phyloP scores from a whole-genome alignment of 2,888 invertebrate species.

The Cheilosia vulpina region DNA sequence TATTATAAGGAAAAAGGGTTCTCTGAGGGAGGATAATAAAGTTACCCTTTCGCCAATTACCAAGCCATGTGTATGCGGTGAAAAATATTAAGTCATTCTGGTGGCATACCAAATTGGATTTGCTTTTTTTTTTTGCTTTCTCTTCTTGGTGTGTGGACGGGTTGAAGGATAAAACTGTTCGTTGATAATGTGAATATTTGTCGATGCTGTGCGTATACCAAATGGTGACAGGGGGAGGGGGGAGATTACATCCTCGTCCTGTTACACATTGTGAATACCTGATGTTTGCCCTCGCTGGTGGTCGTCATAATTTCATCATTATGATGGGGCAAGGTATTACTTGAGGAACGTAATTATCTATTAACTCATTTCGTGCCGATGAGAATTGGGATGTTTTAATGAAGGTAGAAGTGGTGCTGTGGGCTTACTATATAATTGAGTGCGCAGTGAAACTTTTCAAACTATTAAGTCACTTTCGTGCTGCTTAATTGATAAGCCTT shows the following conservation, averaged over 20 bases:
- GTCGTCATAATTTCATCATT: too few relatives aligned
- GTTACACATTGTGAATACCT: constrained; percentile 53
- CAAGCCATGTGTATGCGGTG: neutral
- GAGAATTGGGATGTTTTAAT: constrained; percentile 55
- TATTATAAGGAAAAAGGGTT: constrained; percentile 20
- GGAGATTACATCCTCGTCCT: neutral
- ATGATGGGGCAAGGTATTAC: constrained; percentile 29
- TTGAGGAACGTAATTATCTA: constrained; percentile 61
- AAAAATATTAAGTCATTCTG: constrained; percentile 41
- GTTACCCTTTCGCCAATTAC: constrained; percentile 20
- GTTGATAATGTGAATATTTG: constrained; percentile 4
- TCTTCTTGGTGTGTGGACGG: neutral
- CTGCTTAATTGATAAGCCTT: constrained; percentile 21
- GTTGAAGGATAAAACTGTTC: constrained; percentile 19
- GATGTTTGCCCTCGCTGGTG: constrained; percentile 30
- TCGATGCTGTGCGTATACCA: constrained; percentile 1
- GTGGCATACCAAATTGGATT: constrained; percentile 37
- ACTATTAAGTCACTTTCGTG: constrained; percentile 26
- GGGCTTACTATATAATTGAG: constrained; percentile 36
- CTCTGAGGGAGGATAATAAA: constrained; percentile 19
- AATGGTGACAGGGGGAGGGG: neutral
- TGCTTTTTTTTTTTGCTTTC: neutral
- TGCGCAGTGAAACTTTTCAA: constrained; percentile 16
- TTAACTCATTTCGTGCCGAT: constrained; percentile 60
- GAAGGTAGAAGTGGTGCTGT: constrained; percentile 27